Evolutionary conservation across 2,113 vertebrate genomes (phyloP), one percentile per base, ranked within the genome.

Genomic region (Haemorhous mexicanus): DNA sequence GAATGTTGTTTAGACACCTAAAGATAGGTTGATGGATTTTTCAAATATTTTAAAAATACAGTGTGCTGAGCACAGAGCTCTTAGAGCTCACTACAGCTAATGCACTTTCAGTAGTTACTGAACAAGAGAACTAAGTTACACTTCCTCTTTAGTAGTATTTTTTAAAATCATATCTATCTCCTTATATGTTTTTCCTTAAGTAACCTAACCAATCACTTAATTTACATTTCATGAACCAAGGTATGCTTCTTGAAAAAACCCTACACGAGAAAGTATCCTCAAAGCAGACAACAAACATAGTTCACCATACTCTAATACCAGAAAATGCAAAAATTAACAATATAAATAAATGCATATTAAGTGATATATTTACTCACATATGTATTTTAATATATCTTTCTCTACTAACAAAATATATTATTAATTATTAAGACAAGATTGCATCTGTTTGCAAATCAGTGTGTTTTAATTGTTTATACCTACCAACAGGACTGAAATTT

Each of bases 391-490:
- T 26, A 62, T 24, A 67, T 5, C 1, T 8, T 61, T 56, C n/a
- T 35, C 30, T 43, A 16, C n/a, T 56, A 86, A 16, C 19, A 78
- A 64, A 72, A 81, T 50, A 27, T 33, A 61, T 30, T 74, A 49
- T 32, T 22, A 56, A 58, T 69, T 79, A 58, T 50, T 66, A 56
- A 22, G 5, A 1, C 24, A 78, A 74, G 50, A 59, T 67, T 35
- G 5, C 28, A 73, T 68, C 55, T 85, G n/a, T 17, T 30, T 68
- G 46, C 22, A 82, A 84, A 75, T 53, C 47, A 76, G 11, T 43
- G 9, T 55, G 6, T 46, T 92, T 87, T 55, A 88, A 66, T 79
- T 91, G 70, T 85, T 93, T 86, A 86, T 49, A 91, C n/a, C 50
- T 43, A 89, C 50, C 30, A 91, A 91, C 20, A 73, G 24, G 10